These are phyloP conservation scores for Parthenolecanium corni DNA, from an alignment of 2,888 invertebrate species.

Conservation along the genomic window DNA sequence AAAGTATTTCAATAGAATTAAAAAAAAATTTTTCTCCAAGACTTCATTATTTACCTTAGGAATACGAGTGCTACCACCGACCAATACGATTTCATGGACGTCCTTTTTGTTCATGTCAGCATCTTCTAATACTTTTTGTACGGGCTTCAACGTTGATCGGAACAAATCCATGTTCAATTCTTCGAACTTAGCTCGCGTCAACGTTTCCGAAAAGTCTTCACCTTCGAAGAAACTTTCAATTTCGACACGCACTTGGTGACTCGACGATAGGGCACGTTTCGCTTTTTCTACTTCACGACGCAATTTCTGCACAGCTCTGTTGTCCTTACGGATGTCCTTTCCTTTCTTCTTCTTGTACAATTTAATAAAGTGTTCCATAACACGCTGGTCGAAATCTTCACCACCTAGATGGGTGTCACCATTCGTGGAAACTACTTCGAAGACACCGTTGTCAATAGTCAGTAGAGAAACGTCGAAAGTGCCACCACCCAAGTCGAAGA, in stretches of 20 bases:
- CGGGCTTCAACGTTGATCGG: conserved; percentile 87
- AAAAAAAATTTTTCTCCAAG: background rate
- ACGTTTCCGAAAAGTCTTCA: conserved; percentile 94
- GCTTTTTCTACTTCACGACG: conserved; percentile 96
- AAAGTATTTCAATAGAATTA: background rate
- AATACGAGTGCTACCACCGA: conserved; percentile 98
- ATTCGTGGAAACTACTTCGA: conserved; percentile 84
- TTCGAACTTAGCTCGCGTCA: conserved; percentile 97
- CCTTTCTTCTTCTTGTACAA: conserved; percentile 98
- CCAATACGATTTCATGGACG: conserved; percentile 95
- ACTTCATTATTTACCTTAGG: conserved; percentile 54
- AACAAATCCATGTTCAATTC: conserved; percentile 90
- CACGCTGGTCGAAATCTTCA: conserved; percentile 96
- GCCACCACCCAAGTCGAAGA: conserved; percentile 98
- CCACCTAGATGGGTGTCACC: conserved; percentile 97
- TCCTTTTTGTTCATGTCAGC: conserved; percentile 98
- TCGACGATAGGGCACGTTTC: conserved; percentile 85
- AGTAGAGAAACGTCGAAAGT: conserved; percentile 97
- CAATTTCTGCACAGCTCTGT: conserved; percentile 88
- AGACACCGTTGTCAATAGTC: conserved; percentile 97
- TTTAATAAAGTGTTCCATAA: conserved; percentile 98
- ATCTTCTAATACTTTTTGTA: conserved; percentile 92
- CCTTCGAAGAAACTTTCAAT: conserved; percentile 98
- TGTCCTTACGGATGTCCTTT: conserved; percentile 89
- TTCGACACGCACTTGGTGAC: conserved; percentile 94